These are phyloP conservation scores for Pinna nobilis DNA, from an alignment of 1,140 invertebrate species.

Conservation along the genomic window DNA sequence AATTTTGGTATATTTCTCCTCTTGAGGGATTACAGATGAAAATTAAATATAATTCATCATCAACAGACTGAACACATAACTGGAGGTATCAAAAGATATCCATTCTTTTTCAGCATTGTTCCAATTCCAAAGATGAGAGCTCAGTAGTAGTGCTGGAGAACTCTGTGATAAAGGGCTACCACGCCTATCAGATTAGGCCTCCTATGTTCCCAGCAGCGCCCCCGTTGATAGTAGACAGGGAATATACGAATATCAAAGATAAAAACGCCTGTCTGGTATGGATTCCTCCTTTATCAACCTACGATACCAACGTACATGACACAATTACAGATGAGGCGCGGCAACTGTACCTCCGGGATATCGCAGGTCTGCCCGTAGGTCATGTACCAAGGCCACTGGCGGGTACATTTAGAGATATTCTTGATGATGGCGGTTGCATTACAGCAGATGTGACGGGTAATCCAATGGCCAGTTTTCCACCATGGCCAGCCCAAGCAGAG, in stretches of 20 bases:
- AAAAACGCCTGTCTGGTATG: conserved; percentile 26
- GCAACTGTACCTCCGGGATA: conserved; percentile 7
- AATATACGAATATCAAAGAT: conserved; percentile 38
- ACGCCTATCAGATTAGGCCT: conserved; percentile 27
- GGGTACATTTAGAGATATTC: conserved; percentile 19
- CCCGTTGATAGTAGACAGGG: conserved; percentile 13
- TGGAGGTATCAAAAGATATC: too few relatives aligned
- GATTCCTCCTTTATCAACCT: conserved; percentile 13
- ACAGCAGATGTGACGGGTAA: conserved; percentile 17
- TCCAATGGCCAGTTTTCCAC: conserved; percentile 25
- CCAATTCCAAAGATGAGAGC: too few relatives aligned
- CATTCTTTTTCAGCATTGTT: too few relatives aligned
- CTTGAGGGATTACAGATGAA: too few relatives aligned
- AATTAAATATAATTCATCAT: too few relatives aligned
- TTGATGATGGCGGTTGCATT: conserved; percentile 24
- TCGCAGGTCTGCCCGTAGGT: conserved; percentile 27
- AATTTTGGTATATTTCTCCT: too few relatives aligned
- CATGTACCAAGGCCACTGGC: conserved; percentile 33
- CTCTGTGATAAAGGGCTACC: conserved; percentile 34
- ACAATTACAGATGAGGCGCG: background rate
- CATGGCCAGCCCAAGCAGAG: conserved; percentile 27
- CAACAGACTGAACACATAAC: too few relatives aligned
- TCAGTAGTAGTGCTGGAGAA: conserved; percentile 15
- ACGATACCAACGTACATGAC: background rate
- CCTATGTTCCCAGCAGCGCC: background rate